Conservation (phyloP, 2,888 invertebrate genomes). For the Drosophila kuntzei region DNA sequence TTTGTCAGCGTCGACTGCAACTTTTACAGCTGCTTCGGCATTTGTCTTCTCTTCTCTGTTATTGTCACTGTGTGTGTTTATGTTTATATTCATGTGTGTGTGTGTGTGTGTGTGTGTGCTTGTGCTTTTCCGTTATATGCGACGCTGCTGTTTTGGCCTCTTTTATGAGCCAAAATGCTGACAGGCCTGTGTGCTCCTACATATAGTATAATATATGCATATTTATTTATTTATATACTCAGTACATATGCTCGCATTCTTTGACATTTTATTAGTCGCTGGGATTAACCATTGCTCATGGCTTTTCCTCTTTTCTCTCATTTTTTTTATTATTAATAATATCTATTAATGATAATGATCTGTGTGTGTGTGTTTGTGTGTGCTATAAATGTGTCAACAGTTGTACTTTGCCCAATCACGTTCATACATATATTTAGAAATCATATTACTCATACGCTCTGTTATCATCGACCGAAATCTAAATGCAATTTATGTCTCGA, state of each 20-base stretch:
- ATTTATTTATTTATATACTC: conserved; percentile 41
- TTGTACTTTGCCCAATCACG: conserved; percentile 13
- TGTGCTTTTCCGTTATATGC: conserved; percentile 5
- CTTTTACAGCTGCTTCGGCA: conserved; percentile 55
- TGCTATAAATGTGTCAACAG: conserved; percentile 13
- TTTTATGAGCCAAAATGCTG: conserved; percentile 62
- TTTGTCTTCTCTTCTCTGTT: conserved; percentile 30
- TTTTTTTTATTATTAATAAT: conserved; percentile 20
- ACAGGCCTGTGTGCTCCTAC: conserved; percentile 23
- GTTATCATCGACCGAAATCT: conserved; percentile 26
- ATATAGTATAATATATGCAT: conserved; percentile 42
- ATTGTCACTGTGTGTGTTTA: conserved; percentile 3
- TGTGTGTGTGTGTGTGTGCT: conserved; percentile 1
- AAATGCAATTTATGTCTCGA: conserved; percentile 1
- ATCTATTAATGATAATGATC: conserved; percentile 18
- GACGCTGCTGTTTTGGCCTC: conserved; percentile 28
- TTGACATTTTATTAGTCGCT: conserved; percentile 51
- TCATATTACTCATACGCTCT: conserved; percentile 43
- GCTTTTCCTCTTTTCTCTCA: conserved; percentile 2
- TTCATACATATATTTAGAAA: not conserved
- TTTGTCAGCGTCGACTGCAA: conserved; percentile 57
- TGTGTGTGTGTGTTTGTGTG: conserved; percentile 1
- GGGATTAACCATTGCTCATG: conserved; percentile 62
- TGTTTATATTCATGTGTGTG: conserved; percentile 5
- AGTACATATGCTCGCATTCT: conserved; percentile 42